Evolutionary conservation across 2,113 vertebrate genomes (phyloP).

Genomic region (Ceyx melanurus): DNA sequence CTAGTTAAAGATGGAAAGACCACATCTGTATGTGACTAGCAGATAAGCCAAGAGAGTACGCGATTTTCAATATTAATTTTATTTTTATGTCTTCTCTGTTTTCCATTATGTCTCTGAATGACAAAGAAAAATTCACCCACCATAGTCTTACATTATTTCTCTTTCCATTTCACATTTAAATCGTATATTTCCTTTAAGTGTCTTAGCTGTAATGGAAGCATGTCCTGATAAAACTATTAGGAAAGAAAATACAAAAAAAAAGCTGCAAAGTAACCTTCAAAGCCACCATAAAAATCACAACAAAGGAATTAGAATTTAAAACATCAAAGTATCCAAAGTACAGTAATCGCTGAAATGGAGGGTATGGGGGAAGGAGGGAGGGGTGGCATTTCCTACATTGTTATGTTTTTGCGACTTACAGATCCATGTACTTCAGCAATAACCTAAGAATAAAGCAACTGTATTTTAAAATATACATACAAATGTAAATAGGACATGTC

Average conservation of each 20-base stretch:
- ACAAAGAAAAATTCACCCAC: slow-evolving; percentile 8
- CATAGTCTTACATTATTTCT: background rate
- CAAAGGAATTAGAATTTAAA: slow-evolving; percentile 67
- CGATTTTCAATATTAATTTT: background rate
- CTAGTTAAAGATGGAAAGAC: background rate
- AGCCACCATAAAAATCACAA: slow-evolving; percentile 64
- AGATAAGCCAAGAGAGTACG: background rate
- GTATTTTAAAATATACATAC: slow-evolving; percentile 41
- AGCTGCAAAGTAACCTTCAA: slow-evolving; percentile 62
- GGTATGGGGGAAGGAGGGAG: background rate
- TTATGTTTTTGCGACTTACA: background rate
- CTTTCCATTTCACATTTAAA: slow-evolving; percentile 50
- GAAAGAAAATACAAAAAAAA: slow-evolving; percentile 55
- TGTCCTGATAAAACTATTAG: slow-evolving; percentile 51
- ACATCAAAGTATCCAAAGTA: slow-evolving; percentile 54
- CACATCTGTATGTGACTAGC: background rate
- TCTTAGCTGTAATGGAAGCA: slow-evolving; percentile 16
- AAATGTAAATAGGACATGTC: slow-evolving; percentile 25
- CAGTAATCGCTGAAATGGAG: slow-evolving; percentile 36
- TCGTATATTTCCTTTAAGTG: slow-evolving; percentile 50
- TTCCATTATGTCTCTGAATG: slow-evolving; percentile 2
- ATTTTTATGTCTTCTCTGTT: slow-evolving; percentile 4
- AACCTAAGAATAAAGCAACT: slow-evolving; percentile 6
- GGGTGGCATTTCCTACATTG: background rate
- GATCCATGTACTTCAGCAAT: slow-evolving; percentile 19